Conservation (phyloP, 1,140 invertebrate genomes). For the Chironomus tepperi region DNA sequence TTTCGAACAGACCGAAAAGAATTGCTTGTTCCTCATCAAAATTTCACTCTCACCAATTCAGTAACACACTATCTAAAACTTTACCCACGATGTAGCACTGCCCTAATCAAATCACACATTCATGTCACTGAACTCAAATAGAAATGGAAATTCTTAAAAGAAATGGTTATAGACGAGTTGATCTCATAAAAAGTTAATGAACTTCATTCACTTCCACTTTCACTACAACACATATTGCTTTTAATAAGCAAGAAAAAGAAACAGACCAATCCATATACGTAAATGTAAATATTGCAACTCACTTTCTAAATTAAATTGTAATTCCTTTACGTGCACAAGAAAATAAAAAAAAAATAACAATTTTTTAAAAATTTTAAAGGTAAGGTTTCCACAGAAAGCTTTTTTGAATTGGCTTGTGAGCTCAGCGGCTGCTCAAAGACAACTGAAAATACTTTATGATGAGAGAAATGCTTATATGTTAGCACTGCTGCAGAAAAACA, state of each 20-base stretch:
- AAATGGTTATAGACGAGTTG: not conserved
- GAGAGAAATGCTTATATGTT: conserved; percentile 19
- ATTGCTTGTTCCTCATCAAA: no score
- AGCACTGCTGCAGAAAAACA: not conserved
- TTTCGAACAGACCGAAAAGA: no score
- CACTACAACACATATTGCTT: not conserved
- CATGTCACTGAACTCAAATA: not conserved
- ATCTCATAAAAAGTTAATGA: conserved; percentile 10
- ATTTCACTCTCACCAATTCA: no score
- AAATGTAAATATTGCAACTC: conserved; percentile 8
- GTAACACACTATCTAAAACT: no score
- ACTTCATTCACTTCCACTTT: conserved; percentile 20
- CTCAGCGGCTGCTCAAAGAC: conserved; percentile 15
- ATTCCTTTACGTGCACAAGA: not conserved
- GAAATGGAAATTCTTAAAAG: not conserved
- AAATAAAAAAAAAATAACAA: not conserved
- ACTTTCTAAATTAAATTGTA: conserved; percentile 19
- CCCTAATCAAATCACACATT: no score
- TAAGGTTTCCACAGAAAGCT: not conserved
- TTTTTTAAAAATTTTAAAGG: not conserved
- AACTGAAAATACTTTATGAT: not conserved
- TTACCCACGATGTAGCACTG: no score
- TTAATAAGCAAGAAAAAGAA: no score
- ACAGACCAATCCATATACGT: not conserved
- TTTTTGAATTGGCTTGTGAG: conserved; percentile 20